Percentiles rank a stretch among this genome's conserved stretches.
Evolutionary conservation across 2,797 vertebrate genomes (phyloP).

Genomic region (Poeciliopsis paucimaculata): DNA sequence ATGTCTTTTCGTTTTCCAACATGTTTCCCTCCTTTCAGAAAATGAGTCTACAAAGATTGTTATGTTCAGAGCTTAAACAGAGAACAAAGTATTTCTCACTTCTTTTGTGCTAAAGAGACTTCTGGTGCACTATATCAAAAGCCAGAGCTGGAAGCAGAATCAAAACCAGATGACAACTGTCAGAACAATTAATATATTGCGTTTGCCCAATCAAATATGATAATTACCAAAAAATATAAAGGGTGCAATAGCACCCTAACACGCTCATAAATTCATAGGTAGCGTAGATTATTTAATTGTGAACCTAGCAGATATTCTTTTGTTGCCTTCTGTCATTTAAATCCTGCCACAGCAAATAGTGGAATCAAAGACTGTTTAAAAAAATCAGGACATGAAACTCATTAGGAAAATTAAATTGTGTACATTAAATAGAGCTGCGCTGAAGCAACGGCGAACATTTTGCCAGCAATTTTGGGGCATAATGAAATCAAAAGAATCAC

Average conservation of each 20-base stretch:
- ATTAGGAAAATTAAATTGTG: conserved; percentile 99
- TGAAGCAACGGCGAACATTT: conserved; percentile 86
- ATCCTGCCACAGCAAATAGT: conserved; percentile 80
- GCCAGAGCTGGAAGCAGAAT: conserved; percentile 54
- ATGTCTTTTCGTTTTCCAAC: conserved; percentile 60
- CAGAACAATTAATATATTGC: conserved; percentile 63
- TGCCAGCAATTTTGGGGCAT: conserved; percentile 82
- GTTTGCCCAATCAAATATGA: conserved; percentile 64
- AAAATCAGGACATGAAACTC: conserved; percentile 95
- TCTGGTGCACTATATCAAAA: conserved; percentile 60
- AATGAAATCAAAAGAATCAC: conserved; percentile 97
- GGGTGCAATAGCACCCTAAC: conserved; percentile 72
- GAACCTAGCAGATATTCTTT: conserved; percentile 84
- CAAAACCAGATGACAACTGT: conserved; percentile 64
- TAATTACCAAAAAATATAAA: conserved; percentile 80
- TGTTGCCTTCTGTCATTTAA: conserved; percentile 90
- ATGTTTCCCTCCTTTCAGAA: conserved; percentile 55
- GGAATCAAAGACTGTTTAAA: conserved; percentile 90
- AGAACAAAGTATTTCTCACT: conserved; percentile 54
- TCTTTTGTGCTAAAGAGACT: conserved; percentile 65
- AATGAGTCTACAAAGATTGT: conserved; percentile 58
- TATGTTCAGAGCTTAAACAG: conserved; percentile 46
- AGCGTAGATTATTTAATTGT: conserved; percentile 84
- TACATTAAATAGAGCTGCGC: conserved; percentile 89
- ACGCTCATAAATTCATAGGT: conserved; percentile 87